These are phyloP conservation scores for Crocuta crocuta DNA, from an alignment of 2,113 vertebrate genomes.

Conservation along the genomic window DNA sequence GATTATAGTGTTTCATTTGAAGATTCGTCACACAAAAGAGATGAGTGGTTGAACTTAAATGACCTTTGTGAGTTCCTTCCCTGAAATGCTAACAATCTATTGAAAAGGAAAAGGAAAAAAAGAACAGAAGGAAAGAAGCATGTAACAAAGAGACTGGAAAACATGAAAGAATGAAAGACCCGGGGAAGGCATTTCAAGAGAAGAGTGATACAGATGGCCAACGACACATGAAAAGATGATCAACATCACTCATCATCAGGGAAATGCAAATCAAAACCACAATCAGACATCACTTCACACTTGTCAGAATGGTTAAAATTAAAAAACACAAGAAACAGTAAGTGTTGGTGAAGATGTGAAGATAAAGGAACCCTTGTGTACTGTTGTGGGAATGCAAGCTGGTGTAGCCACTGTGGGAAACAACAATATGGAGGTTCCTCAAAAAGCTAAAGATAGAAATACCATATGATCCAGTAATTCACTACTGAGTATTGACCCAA, in stretches of 20 bases:
- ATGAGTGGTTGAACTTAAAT: neutral
- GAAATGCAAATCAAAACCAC: neutral
- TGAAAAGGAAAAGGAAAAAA: neutral
- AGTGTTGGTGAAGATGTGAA: neutral
- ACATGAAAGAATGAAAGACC: neutral
- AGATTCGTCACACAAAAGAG: constrained; percentile 22
- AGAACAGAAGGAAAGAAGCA: neutral
- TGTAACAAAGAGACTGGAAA: neutral
- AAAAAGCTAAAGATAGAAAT: neutral
- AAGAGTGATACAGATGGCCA: neutral
- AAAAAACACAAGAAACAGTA: neutral
- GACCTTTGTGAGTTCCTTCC: neutral
- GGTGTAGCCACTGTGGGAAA: neutral
- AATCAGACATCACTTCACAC: neutral
- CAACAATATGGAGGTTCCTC: neutral
- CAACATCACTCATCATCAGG: neutral
- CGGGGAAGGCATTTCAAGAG: neutral
- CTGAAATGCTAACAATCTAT: neutral
- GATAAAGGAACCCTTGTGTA: neutral
- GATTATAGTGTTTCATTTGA: neutral
- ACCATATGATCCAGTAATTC: neutral
- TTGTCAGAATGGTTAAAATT: neutral
- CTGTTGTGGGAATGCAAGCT: neutral
- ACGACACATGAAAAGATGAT: neutral
- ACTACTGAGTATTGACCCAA: neutral